phyloP scores from a whole-genome alignment of 2,888 invertebrate genomes.

The Muschampia plurimacula region DNA sequence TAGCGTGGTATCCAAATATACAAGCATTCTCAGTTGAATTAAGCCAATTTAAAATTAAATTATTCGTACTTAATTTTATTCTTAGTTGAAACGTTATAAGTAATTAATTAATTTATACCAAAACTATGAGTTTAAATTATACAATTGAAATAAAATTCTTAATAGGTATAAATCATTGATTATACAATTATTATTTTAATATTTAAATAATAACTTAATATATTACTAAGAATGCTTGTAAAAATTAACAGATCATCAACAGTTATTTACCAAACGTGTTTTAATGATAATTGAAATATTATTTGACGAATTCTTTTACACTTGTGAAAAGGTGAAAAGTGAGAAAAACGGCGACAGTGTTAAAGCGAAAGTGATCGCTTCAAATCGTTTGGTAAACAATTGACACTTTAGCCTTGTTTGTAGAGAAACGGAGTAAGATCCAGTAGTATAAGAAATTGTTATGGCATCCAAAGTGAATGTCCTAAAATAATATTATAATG shows the following conservation, averaged over 20 bases:
- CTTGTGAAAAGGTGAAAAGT: conserved; percentile 21
- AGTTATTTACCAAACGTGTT: conserved; percentile 40
- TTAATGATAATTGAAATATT: not conserved
- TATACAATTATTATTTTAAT: conserved; percentile 16
- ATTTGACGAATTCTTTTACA: conserved; percentile 24
- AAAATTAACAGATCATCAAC: conserved; percentile 41
- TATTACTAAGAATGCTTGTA: conserved; percentile 30
- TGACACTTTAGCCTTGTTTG: not conserved
- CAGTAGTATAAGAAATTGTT: not conserved
- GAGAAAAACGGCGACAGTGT: conserved; percentile 21
- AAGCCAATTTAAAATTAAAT: conserved; percentile 9
- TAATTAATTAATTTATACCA: conserved; percentile 12
- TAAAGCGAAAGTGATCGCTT: conserved; percentile 17
- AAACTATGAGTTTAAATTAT: conserved; percentile 11
- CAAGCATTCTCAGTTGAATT: conserved; percentile 28
- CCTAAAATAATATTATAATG: not conserved
- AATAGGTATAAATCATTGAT: not conserved
- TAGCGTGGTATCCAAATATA: conserved; percentile 18
- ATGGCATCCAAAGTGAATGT: not conserved
- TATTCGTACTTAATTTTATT: conserved; percentile 8
- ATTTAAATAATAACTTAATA: not conserved
- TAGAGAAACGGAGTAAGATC: conserved; percentile 3
- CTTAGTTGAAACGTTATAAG: conserved; percentile 16
- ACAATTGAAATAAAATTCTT: conserved; percentile 18
- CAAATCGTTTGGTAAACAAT: conserved; percentile 22